Percentiles rank a stretch among this genome's conserved stretches.
Conservation (phyloP, 2,888 invertebrate species). For the Chouioia cunea region DNA sequence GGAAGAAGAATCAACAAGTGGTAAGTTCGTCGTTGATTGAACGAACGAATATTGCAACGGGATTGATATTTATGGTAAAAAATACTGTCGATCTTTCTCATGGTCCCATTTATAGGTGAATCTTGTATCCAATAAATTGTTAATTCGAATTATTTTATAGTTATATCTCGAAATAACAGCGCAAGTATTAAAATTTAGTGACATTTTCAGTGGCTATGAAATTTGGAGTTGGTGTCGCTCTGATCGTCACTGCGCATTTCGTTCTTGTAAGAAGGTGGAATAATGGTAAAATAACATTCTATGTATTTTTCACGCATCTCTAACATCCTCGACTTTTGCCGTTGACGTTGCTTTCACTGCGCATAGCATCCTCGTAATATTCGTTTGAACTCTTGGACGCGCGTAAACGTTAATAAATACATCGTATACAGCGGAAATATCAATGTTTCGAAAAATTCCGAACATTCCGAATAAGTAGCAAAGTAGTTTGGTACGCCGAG, state of each 20-base stretch:
- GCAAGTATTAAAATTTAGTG: slow-evolving; percentile 54
- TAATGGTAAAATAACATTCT: slow-evolving; percentile 74
- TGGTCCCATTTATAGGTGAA: neutral
- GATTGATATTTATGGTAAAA: neutral
- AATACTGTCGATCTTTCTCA: slow-evolving; percentile 31
- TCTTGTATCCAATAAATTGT: neutral
- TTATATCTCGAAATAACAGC: slow-evolving; percentile 32
- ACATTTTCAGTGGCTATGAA: slow-evolving; percentile 87
- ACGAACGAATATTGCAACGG: neutral
- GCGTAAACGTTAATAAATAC: no score
- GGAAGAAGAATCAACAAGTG: slow-evolving; percentile 60
- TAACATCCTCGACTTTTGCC: no score
- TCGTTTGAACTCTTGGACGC: no score
- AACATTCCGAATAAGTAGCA: no score
- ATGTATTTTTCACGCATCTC: no score
- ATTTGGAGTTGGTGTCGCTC: slow-evolving; percentile 86
- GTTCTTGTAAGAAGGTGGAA: slow-evolving; percentile 84
- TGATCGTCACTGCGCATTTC: slow-evolving; percentile 87
- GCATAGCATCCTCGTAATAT: no score
- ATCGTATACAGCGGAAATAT: no score
- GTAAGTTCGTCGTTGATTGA: slow-evolving; percentile 24
- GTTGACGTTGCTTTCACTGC: no score
- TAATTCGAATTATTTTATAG: slow-evolving; percentile 29
- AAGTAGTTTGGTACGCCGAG: no score
- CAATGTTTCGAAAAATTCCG: no score